Evolutionary conservation across 2,888 invertebrate genomes (phyloP), one percentile per base, ranked within the genome.

Genomic region (Pogonocherus hispidulus): DNA sequence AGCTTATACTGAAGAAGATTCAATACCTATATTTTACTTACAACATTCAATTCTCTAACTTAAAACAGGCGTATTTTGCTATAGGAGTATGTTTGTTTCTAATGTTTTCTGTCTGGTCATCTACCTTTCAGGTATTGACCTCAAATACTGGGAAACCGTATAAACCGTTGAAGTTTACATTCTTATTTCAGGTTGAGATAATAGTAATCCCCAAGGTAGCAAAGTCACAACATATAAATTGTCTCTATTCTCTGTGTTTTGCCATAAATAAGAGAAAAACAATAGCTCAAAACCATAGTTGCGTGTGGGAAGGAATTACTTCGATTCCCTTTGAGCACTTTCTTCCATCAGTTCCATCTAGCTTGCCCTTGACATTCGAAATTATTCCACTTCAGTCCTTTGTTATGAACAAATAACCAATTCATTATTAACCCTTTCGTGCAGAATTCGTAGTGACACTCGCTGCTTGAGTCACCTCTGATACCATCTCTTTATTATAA

Each of bases 311-410:
- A 16, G 23, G 8, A 22, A 23, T 57, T 35, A 55, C 14, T 35
- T 11, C 16, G 8, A 37, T 51, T 51, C 14, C 5, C n/a, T 32
- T 18, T 52, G 52, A 52, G 27, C 16, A 18, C 16, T 52, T 32
- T 32, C 18, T 16, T 18, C 19, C 20, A 55, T 37, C n/a, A 44
- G 27, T 23, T 23, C 23, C 27, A 27, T n/a, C n/a, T n/a, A n/a
- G n/a, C n/a, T n/a, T n/a, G 20, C 22, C 57, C 57, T 57, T 57
- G 57, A 46, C 57, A 57, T 16, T 57, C n/a, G 9, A 46, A 46
- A 57, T 46, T 27, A 11, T 35, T 55, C 6, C 20, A n/a, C 19
- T 51, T 23, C 49, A 51, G 20, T 16, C 16, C 44, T 57, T 14
- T 41, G 14, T 16, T 23, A 46, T 14, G 44, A 56, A 56, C 55